Evolutionary conservation across 2,888 invertebrate species (phyloP).

Genomic region (Sericinus montela): DNA sequence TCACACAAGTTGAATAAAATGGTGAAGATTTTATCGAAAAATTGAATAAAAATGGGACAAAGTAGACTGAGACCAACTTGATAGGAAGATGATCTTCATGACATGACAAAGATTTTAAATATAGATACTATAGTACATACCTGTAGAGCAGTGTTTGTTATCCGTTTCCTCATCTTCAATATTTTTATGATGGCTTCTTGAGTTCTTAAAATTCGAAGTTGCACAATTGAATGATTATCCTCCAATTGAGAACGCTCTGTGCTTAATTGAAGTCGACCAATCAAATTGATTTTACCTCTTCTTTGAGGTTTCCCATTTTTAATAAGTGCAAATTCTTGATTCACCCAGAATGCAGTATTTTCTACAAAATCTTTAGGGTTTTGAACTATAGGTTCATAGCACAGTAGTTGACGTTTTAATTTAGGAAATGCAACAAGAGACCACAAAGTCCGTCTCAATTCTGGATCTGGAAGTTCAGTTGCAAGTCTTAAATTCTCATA

Average conservation of each 20-base stretch:
- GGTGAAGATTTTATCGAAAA: too few species aligned
- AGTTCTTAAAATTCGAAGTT: constrained; percentile 93
- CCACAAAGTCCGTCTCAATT: constrained; percentile 96
- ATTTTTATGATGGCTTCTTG: constrained; percentile 99
- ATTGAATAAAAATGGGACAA: too few species aligned
- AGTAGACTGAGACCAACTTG: too few species aligned
- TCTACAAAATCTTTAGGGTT: constrained; percentile 97
- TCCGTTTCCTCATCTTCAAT: constrained; percentile 97
- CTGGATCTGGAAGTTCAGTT: constrained; percentile 97
- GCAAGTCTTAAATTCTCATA: constrained; percentile 98
- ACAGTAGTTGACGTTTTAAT: constrained; percentile 93
- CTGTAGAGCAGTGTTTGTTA: constrained; percentile 96
- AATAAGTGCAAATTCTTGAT: constrained; percentile 96
- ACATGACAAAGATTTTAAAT: too few species aligned
- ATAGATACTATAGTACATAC: constrained; percentile 38
- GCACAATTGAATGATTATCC: constrained; percentile 99
- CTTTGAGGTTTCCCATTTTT: constrained; percentile 97
- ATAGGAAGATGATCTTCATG: too few species aligned
- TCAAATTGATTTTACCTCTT: constrained; percentile 96
- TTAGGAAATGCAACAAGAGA: constrained; percentile 97
- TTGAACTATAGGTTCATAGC: constrained; percentile 88
- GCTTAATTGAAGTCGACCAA: constrained; percentile 96
- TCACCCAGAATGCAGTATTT: constrained; percentile 96
- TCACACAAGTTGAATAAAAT: too few species aligned
- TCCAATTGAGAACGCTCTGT: constrained; percentile 97